Evolutionary conservation across 2,888 invertebrate genomes (phyloP), one percentile per base, ranked within the genome.

Genomic region (Campoletis raptor): DNA sequence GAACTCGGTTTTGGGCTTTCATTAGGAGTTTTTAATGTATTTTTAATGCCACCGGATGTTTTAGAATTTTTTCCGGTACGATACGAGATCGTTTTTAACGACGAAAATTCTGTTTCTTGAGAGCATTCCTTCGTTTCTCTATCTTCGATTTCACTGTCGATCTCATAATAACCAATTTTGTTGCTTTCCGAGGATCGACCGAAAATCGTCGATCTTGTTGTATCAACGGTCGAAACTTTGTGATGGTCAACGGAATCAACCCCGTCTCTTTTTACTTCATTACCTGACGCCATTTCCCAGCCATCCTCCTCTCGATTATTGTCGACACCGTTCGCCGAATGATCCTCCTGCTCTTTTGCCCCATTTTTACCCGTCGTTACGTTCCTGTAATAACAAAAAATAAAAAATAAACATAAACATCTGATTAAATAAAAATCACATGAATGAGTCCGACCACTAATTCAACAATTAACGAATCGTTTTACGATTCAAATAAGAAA

Each of bases 261-360:
- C 40, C 9, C 42, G 9, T 42, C 42, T 9, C 42, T 42, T 42
- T 74, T 83, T 72, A 70, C 57, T 64, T 86, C 30, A 85, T 91
- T 93, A 94, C 94, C 93, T 93, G 91, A 89, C 66, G 91, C 93
- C 70, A 91, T 85, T 88, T 92, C 89, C 94, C 94, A 94, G 48
- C 91, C 91, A 36, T 90, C 88, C 66, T 88, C 89, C 66, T 88
- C 77, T 18, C 77, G 81, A 77, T 69, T 70, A 48, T 85, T 24
- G 66, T 90, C 88, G 42, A 40, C 84, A 24, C 79, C 88, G 72
- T 88, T 90, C 30, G 85, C 79, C 18, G 89, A 61, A 36, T n/a
- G 52, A 67, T 70, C 40, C 70, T 74, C 69, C 54, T 15, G 81
- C 78, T 80, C 42, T 81, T 86, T 82, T 42, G 83, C 73, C 67